Conservation (phyloP, 2,113 vertebrate species). For the Mohoua ochrocephala region DNA sequence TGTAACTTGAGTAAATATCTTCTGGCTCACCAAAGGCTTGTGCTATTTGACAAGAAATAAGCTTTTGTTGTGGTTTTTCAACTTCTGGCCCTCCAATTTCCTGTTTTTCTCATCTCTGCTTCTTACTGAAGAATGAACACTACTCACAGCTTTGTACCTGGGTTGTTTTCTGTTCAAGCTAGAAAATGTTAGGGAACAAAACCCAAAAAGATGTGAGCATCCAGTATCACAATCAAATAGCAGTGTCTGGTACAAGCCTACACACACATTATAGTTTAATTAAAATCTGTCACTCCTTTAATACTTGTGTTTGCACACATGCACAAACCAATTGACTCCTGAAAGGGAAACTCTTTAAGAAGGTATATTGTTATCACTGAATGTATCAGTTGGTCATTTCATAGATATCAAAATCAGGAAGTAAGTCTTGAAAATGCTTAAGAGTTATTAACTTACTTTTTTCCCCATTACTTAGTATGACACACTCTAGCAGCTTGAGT, state of each 20-base stretch:
- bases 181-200: not conserved
- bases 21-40: not conserved
- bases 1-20: not conserved
- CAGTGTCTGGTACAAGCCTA: not conserved
- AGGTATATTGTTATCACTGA: not conserved
- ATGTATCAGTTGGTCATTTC: not conserved
- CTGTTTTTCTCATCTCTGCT: not conserved
- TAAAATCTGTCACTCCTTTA: not conserved
- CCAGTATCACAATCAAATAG: not conserved
- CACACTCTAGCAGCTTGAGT: not conserved
- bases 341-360: not conserved
- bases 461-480: not conserved
- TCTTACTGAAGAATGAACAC: not conserved
- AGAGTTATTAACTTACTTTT: not conserved
- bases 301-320: rapidly evolving
- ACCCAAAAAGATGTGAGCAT: not conserved
- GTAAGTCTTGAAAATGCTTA: not conserved
- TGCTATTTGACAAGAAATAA: not conserved
- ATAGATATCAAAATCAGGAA: not conserved
- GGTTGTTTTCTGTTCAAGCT: not conserved
- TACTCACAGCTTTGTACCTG: not conserved
- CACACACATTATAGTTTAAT: not conserved
- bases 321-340: not conserved
- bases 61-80: not conserved
- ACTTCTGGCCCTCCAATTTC: not conserved